Evolutionary conservation across 1,140 invertebrate genomes (phyloP), one percentile per base, ranked within the genome.

Genomic region (Plectrocnemia conspersa): DNA sequence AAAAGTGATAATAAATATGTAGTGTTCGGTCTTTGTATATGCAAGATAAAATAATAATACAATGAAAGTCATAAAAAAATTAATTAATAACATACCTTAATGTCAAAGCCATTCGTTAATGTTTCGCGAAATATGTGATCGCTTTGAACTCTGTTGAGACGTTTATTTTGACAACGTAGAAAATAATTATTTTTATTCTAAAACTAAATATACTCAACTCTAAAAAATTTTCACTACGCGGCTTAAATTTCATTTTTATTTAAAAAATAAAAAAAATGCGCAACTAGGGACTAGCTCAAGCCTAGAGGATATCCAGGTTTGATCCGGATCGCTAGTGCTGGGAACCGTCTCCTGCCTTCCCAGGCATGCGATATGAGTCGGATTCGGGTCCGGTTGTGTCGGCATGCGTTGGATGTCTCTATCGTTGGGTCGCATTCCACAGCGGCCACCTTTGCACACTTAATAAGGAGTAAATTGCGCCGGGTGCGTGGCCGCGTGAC

Each of bases 391-490:
- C 49, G 23, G 49, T 19, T 38, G 27, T 27, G 25, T 15, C 10
- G 45, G 23, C 32, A 50, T 35, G 19, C 32, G 36, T 10, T n/a
- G 7, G 36, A 52, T 41, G 36, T 18, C 36, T 40, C 49, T 38
- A 52, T 41, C 22, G 23, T 16, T 18, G 33, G 21, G 10, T 9
- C 16, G 27, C 49, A 52, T 40, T 40, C 36, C 33, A 24, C 5
- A 7, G 35, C 6, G 5, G 18, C 16, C 49, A 22, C 21, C 33
- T 41, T 52, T n/a, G n/a, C n/a, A 18, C 47, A 35, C 47, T 49
- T 49, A 49, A 49, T 49, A 49, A 49, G 47, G 47, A 49, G 47
- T 49, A 49, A 49, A 49, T 49, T 49, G 16, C 2, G 27, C 21
- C 27, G 10, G 11, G 29, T 10, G 15, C 27, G 6, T 10, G 10